These are phyloP conservation scores for Metridium senile DNA, from an alignment of 92 coral and sea anemone genomes.

Conservation along the genomic window DNA sequence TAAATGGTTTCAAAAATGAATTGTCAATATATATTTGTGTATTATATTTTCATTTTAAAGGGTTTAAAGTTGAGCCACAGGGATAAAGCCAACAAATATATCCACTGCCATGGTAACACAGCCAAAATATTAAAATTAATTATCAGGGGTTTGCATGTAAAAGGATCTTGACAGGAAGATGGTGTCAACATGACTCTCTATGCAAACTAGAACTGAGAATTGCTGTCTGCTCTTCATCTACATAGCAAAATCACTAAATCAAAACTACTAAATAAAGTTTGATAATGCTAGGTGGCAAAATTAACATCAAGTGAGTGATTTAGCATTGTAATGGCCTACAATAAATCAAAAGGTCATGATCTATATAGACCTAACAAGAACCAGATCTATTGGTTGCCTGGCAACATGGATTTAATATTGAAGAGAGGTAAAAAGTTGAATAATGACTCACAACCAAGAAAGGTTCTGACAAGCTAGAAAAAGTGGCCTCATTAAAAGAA, in stretches of 20 bases:
- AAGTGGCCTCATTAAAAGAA: neutral
- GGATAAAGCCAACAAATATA: neutral
- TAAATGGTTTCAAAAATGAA: too few species aligned
- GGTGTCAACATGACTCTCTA: neutral
- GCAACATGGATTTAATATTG: neutral
- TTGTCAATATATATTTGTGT: too few species aligned
- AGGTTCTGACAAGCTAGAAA: neutral
- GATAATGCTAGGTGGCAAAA: too few species aligned
- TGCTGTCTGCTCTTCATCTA: too few species aligned
- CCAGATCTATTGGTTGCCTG: neutral
- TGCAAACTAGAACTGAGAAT: constrained; percentile 4
- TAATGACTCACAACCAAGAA: neutral
- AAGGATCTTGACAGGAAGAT: neutral
- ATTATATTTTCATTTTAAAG: neutral
- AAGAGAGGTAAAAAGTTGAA: neutral
- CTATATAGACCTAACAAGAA: neutral
- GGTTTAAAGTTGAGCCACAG: neutral
- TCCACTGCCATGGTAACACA: neutral
- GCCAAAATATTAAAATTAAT: constrained; percentile 1
- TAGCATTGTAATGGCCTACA: too few species aligned
- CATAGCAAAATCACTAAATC: too few species aligned
- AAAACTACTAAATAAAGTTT: too few species aligned
- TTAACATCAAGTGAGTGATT: too few species aligned
- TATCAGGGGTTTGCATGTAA: neutral
- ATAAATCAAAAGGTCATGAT: too few species aligned